Base-by-base conservation (phyloP, 2,797 vertebrate genomes). In the Amniataba percoides region DNA sequence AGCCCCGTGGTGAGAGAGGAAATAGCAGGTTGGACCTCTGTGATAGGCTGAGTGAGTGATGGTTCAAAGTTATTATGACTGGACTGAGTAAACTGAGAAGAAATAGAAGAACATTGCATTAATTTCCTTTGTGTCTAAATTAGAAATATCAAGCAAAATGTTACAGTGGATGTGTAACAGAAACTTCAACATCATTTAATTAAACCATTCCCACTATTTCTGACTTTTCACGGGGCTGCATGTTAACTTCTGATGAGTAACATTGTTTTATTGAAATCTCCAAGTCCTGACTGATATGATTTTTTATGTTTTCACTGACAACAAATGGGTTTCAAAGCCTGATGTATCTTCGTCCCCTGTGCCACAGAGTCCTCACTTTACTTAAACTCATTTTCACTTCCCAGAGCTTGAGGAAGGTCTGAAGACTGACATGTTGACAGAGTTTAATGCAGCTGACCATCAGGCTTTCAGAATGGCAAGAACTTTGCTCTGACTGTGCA, bases 1-100 rank as follows among this genome's bases (percentile, higher is more conserved):
- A 39, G 34, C 27, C 36, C 23, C 45, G 31, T 31, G 45, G 78
- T 18, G 6, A 42, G 46, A 83, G 23, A 67, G 51, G 27, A 67
- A 75, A 48, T 10, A 18, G 51, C 27, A 53, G 27, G 27, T 56
- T 49, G 31, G 51, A 49, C 46, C 63, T 27, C 68, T 67, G 57
- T 25, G n/a, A 55, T 19, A 10, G 31, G 1, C n/a, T 62, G 6
- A 7, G 42, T 8, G 55, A 21, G 46, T n/a, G 14, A 18, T 39
- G 15, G 63, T 39, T 51, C 2, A 40, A 39, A 48, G 40, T 19
- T 4, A 55, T 53, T 21, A 5, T 36, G 40, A 21, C 25, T 1
- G 13, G 10, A 25, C 25, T 13, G 7, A 9, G 25, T 34, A 39
- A 16, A 66, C 31, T 3, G 25, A 14, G 25, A 34, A 31, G 9